A percentile compares a stretch with the other conserved stretches of the same genome.
These are phyloP conservation scores for Pogonomyrmex californicus DNA, from an alignment of 1,140 invertebrate species.

Conservation along the genomic window DNA sequence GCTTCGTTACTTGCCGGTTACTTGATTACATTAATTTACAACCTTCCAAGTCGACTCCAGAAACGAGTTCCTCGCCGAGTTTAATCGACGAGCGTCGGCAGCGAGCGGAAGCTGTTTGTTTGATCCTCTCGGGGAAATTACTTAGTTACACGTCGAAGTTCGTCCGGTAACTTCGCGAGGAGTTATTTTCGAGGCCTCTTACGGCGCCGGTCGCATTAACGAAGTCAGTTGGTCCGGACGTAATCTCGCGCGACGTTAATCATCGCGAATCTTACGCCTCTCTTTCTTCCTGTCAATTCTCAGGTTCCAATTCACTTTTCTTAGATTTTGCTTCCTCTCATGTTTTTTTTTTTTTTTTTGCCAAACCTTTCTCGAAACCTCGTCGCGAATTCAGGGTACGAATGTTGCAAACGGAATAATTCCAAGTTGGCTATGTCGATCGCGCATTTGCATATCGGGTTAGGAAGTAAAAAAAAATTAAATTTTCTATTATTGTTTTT, in stretches of 20 bases:
- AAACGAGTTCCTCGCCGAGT: constrained; percentile 55
- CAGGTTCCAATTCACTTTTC: neutral
- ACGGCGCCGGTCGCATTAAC: constrained; percentile 22
- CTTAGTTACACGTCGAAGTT: constrained; percentile 60
- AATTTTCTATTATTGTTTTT: neutral
- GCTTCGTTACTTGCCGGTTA: constrained; percentile 30
- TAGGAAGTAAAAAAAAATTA: neutral
- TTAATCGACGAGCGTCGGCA: constrained; percentile 52
- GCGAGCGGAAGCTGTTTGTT: constrained; percentile 57
- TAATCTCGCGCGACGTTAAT: constrained; percentile 41
- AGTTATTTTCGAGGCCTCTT: constrained; percentile 49
- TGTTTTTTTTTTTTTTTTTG: neutral
- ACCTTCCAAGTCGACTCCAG: constrained; percentile 36
- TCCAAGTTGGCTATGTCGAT: neutral
- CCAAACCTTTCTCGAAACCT: neutral
- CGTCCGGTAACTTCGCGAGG: constrained; percentile 34
- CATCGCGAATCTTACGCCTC: constrained; percentile 2
- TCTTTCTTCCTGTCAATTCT: neutral
- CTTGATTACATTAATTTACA: constrained; percentile 58
- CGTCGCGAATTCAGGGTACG: neutral
- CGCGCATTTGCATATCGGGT: neutral
- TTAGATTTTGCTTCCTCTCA: neutral
- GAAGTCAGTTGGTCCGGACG: constrained; percentile 23
- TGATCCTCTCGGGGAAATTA: constrained; percentile 54
- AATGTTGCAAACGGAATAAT: neutral